Base-by-base conservation (phyloP, 2,888 invertebrate species). In the Thecophora atra region DNA sequence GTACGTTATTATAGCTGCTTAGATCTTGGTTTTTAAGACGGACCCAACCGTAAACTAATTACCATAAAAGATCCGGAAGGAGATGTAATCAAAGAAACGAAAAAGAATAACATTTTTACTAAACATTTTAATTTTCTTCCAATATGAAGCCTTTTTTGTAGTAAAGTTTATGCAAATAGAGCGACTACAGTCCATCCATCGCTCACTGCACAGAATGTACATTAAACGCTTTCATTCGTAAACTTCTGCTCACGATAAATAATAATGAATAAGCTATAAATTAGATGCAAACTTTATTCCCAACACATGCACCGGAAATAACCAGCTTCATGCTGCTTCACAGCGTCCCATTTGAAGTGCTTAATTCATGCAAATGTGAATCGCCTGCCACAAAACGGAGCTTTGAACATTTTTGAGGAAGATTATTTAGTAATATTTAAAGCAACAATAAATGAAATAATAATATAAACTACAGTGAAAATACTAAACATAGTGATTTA, bases 231-330 rank as follows among this genome's bases (percentile, higher is more conserved):
- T 24, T 54, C 11, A 54, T 21, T 19, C 2, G 37, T 6, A 37
- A 37, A 37, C 37, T 37, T 37, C 37, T 37, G 37, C 37, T 37
- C 37, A 2, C 8, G 54, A 21, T 5, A 54, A 21, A 54, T 21
- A n/a, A 54, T 54, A 54, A 19, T 21, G 24, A 54, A 21, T 54
- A 19, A 21, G 24, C 21, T 19, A 54, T 54, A 54, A 54, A 54
- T 54, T 54, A 54, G 21, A 54, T 54, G 54, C 54, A 54, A 54
- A 54, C 21, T 21, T 54, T 54, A 54, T 54, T 21, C n/a, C 11
- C 19, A 21, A 21, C 54, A 21, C 54, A 54, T 54, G 19, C 54
- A 54, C 54, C 54, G 54, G 37, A 37, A 37, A 37, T 37, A 37
- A 37, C 37, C 11, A 54, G 54, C 19, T 54, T 21, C 21, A 54